These are phyloP conservation scores for Gadus macrocephalus DNA, from an alignment of 2,113 vertebrate genomes.

Conservation along the genomic window DNA sequence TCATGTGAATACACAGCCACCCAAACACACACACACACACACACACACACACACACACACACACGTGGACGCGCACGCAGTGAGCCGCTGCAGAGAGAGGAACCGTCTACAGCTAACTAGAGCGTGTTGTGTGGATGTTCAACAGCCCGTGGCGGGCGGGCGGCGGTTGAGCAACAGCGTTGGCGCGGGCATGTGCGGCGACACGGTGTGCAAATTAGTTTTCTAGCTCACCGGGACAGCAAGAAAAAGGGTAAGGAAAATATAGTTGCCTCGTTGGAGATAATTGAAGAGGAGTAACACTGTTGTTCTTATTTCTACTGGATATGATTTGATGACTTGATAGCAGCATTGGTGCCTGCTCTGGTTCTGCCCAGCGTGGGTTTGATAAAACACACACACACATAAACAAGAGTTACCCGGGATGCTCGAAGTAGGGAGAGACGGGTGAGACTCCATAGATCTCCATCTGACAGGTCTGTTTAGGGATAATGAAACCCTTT, in stretches of 20 bases:
- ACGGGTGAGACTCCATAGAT: slow-evolving; percentile 30
- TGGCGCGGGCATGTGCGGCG: background rate
- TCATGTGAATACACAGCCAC: background rate
- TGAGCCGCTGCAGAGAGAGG: slow-evolving; percentile 16
- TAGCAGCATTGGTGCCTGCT: background rate
- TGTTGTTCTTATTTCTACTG: background rate
- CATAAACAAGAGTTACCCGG: slow-evolving; percentile 4
- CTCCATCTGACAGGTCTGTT: slow-evolving; percentile 33
- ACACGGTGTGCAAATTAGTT: background rate
- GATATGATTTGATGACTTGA: background rate
- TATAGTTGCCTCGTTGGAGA: too few relatives aligned
- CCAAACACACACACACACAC: background rate
- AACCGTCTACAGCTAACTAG: background rate
- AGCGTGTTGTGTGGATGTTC: background rate
- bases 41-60: background rate
- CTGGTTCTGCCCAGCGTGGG: slow-evolving; percentile 18
- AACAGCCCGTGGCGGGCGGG: background rate
- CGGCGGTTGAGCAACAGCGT: background rate
- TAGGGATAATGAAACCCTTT: slow-evolving; percentile 44
- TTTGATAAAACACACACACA: background rate
- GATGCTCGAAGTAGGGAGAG: slow-evolving; percentile 11
- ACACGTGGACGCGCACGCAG: background rate
- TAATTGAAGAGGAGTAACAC: background rate
- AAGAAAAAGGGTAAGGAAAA: too few relatives aligned
- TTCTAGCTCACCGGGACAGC: background rate